Base-by-base conservation (phyloP, 2,797 vertebrate genomes). In the Hemitrygon akajei region DNA sequence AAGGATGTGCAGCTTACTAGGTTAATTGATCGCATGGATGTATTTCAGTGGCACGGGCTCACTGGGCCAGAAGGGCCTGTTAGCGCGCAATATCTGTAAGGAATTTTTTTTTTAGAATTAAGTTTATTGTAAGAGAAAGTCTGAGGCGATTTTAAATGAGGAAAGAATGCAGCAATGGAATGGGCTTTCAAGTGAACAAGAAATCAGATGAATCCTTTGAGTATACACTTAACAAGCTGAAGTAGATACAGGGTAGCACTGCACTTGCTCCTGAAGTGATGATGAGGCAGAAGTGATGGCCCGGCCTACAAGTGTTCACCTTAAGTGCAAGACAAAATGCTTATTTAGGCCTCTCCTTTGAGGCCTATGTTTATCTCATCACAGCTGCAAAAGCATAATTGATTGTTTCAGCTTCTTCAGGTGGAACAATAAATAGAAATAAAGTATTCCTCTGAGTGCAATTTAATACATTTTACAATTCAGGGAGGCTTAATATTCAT, bases 341-440 rank as follows among this genome's bases (percentile, higher is more conserved):
- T 56, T 30, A 47, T 27, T 93, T 37, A 93, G 27, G 16, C 40
- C 22, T 5, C 40, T n/a, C 69, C 40, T 71, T n/a, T 12, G 3
- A 40, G 66, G 7, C 37, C 16, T 18, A 27, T 30, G 25, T 75
- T 93, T 93, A 93, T 76, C 91, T 93, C 91, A 93, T 58, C 76
- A 56, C 40, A 7, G 71, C 10, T 93, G 22, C 47, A 40, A 30
- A 93, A 93, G 76, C 14, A 58, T 56, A 76, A 76, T 93, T 76
- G 91, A 93, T 93, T 76, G 40, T 14, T 75, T 75, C 40, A 76
- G 71, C 25, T 93, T 56, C 91, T 40, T 76, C 91, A 30, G 71
- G 91, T 75, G 71, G 71, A 93, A 76, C 91, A 93, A 76, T 56
- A 69, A 76, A 47, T 6, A 56, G 69, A 93, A 16, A 30, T 76